phyloP scores from a whole-genome alignment of 2,888 invertebrate species.

The Melieria picta region DNA sequence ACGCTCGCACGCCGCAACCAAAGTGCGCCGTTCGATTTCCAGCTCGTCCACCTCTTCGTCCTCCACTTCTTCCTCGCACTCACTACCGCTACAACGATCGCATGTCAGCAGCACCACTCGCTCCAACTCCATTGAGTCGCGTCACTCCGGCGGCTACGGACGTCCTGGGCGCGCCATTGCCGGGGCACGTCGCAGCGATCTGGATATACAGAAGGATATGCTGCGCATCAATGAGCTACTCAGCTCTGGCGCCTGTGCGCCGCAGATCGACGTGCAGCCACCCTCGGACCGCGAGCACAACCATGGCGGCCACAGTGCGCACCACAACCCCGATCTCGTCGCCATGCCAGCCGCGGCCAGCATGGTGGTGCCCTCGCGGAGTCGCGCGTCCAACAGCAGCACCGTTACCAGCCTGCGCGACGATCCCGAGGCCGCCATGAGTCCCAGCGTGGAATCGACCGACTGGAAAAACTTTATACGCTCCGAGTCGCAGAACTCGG shows the following conservation, averaged over 20 bases:
- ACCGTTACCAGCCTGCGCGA: slow-evolving; percentile 70
- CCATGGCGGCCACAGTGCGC: slow-evolving; percentile 34
- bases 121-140: slow-evolving; percentile 63
- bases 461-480: slow-evolving; percentile 65
- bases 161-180: slow-evolving; percentile 54
- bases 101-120: slow-evolving; percentile 60
- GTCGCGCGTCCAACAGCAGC: slow-evolving; percentile 67
- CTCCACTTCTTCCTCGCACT: slow-evolving; percentile 54
- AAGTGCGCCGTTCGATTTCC: slow-evolving; percentile 42
- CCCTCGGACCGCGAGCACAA: slow-evolving; percentile 49
- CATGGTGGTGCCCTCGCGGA: slow-evolving; percentile 50
- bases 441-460: slow-evolving; percentile 71
- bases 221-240: slow-evolving; percentile 55
- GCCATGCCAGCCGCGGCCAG: slow-evolving; percentile 30
- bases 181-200: slow-evolving; percentile 61
- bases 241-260: slow-evolving; percentile 39
- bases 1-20: slow-evolving; percentile 42
- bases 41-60: slow-evolving; percentile 52
- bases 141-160: slow-evolving; percentile 59
- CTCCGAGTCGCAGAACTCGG: slow-evolving; percentile 71
- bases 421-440: slow-evolving; percentile 69
- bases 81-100: slow-evolving; percentile 48
- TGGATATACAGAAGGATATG: slow-evolving; percentile 61
- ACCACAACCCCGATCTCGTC: not conserved
- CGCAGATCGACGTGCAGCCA: slow-evolving; percentile 63